These are phyloP conservation scores for Cladorhizidae sp. DNA, from an alignment of 37 sponge, comb jelly and placozoan species.

Conservation along the genomic window DNA sequence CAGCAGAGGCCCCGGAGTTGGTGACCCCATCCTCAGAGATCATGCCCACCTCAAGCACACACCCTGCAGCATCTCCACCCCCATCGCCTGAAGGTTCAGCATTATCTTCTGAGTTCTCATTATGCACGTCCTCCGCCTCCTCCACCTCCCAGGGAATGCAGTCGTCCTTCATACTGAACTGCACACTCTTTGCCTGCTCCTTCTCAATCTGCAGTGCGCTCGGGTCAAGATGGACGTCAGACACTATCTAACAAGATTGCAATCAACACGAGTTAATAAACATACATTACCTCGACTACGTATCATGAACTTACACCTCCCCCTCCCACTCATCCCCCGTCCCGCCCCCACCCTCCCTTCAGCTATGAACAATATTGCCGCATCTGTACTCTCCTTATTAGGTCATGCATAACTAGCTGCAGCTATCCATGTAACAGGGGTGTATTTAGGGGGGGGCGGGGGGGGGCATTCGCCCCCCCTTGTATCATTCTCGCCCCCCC, in stretches of 20 bases:
- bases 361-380: too few relatives aligned
- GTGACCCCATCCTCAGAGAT: neutral
- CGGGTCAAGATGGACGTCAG: conserved; percentile 46
- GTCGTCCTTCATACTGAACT: conserved; percentile 11
- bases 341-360: too few relatives aligned
- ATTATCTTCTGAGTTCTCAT: neutral
- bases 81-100: neutral
- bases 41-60: neutral
- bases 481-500: too few relatives aligned
- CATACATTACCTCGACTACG: neutral
- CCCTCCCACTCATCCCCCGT: neutral
- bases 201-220: conserved; percentile 36
- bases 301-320: neutral
- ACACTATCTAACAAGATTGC: neutral
- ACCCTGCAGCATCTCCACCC: neutral
- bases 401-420: too few relatives aligned
- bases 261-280: too few relatives aligned
- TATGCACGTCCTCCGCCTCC: neutral
- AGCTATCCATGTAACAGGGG: too few relatives aligned
- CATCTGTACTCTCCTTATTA: too few relatives aligned
- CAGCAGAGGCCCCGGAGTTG: too few relatives aligned
- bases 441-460: too few relatives aligned
- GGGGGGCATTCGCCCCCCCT: too few relatives aligned
- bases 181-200: conserved; percentile 28
- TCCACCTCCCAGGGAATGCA: conserved; percentile 13